Conservation (phyloP, 2,113 vertebrate genomes). For the Meleagris gallopavo region DNA sequence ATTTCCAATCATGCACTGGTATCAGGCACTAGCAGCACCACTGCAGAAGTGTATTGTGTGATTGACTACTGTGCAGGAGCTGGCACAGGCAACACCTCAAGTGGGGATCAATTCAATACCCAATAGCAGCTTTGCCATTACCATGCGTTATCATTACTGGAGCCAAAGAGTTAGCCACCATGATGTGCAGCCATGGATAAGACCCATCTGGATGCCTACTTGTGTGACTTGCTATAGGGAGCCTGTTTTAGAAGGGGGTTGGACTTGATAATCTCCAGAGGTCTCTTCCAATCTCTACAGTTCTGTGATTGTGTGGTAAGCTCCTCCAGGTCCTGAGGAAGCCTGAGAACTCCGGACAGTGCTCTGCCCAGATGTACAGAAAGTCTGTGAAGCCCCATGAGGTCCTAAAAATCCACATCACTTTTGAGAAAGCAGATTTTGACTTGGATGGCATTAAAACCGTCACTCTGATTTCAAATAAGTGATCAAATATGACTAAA, state of each 20-base stretch:
- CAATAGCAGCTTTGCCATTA: background rate
- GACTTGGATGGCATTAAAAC: background rate
- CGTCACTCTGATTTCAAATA: background rate
- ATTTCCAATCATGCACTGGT: background rate
- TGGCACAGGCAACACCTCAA: background rate
- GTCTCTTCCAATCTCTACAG: too few relatives aligned
- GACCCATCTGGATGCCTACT: too few relatives aligned
- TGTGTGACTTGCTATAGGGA: too few relatives aligned
- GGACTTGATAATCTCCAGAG: too few relatives aligned
- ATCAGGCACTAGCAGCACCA: background rate
- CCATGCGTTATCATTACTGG: background rate
- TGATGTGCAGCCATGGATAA: background rate
- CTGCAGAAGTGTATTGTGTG: accelerated
- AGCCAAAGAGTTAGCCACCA: background rate
- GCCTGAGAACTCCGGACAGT: background rate
- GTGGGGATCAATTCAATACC: background rate
- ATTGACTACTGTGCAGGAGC: background rate
- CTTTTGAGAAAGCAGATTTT: background rate
- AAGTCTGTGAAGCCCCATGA: background rate
- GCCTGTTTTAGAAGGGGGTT: too few relatives aligned
- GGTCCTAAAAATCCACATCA: background rate
- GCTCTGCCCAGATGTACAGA: background rate
- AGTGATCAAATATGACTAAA: background rate
- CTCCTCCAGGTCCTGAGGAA: background rate
- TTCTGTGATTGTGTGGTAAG: background rate